A percentile compares a stretch with the other conserved stretches of the same genome.
Conservation (phyloP, 2,113 vertebrate genomes). For the Nematolebias whitei region DNA sequence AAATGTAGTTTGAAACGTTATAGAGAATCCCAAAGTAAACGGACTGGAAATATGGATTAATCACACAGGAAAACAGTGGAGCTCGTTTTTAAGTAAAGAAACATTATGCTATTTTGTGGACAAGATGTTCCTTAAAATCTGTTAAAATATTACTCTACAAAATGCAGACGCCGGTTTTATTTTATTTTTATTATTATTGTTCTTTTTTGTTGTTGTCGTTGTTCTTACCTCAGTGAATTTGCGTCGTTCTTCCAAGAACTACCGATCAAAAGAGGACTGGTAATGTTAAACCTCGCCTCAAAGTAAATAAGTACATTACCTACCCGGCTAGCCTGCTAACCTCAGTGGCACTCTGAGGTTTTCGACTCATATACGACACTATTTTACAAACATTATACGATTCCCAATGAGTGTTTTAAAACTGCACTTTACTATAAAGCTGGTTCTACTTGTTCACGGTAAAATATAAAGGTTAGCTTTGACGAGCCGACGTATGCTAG, state of each 20-base stretch:
- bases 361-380: background rate
- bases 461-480: background rate
- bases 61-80: too few relatives aligned
- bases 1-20: too few relatives aligned
- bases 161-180: background rate
- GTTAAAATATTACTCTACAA: background rate
- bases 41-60: too few relatives aligned
- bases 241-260: background rate
- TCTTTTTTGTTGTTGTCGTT: too few relatives aligned
- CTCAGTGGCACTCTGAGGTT: slow-evolving; percentile 24
- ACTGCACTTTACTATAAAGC: background rate
- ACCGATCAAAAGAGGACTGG: background rate
- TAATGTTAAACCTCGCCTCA: background rate
- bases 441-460: fast-evolving
- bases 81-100: too few relatives aligned
- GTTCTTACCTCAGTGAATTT: background rate
- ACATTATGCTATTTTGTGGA: too few relatives aligned
- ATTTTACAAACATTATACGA: too few relatives aligned
- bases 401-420: fast-evolving
- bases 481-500: slow-evolving; percentile 32
- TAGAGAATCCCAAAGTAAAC: too few relatives aligned
- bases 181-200: too few relatives aligned
- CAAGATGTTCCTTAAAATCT: too few relatives aligned
- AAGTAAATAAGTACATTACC: background rate
- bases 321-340: slow-evolving; percentile 8